Evolutionary conservation across 1,140 invertebrate species (phyloP).

Genomic region (Eubasilissa regina): DNA sequence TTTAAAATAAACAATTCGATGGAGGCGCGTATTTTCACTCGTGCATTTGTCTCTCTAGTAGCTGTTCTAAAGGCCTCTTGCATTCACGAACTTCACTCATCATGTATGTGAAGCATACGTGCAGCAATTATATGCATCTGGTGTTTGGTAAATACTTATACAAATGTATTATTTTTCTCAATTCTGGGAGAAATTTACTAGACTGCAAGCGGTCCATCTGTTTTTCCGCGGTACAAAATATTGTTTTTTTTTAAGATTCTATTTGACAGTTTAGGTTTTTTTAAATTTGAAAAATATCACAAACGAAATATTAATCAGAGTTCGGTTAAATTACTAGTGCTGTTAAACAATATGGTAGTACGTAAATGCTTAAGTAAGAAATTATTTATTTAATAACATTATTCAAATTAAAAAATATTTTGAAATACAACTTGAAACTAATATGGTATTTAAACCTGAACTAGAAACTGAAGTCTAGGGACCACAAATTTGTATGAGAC

Average conservation of each 20-base stretch:
- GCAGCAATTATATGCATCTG: neutral
- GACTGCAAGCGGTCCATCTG: neutral
- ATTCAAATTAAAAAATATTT: neutral
- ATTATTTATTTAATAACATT: neutral
- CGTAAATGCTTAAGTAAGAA: neutral
- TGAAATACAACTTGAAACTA: neutral
- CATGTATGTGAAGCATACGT: neutral
- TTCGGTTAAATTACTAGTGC: too few relatives aligned
- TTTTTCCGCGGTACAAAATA: too few relatives aligned
- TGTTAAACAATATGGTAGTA: too few relatives aligned
- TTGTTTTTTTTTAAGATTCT: too few relatives aligned
- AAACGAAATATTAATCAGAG: too few relatives aligned
- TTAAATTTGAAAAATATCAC: too few relatives aligned
- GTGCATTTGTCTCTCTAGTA: neutral
- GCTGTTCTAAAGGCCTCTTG: neutral
- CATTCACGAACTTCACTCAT: neutral
- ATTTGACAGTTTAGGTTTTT: too few relatives aligned
- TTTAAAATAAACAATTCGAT: constrained; percentile 28
- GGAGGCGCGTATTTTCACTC: neutral
- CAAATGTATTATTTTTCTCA: neutral
- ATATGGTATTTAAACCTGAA: neutral
- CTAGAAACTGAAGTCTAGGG: too few relatives aligned
- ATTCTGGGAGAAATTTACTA: neutral
- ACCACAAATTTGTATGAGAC: too few relatives aligned
- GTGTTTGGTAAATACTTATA: neutral